phyloP scores from a whole-genome alignment of 2,113 vertebrate genomes.

The Phyllostomus hastatus region DNA sequence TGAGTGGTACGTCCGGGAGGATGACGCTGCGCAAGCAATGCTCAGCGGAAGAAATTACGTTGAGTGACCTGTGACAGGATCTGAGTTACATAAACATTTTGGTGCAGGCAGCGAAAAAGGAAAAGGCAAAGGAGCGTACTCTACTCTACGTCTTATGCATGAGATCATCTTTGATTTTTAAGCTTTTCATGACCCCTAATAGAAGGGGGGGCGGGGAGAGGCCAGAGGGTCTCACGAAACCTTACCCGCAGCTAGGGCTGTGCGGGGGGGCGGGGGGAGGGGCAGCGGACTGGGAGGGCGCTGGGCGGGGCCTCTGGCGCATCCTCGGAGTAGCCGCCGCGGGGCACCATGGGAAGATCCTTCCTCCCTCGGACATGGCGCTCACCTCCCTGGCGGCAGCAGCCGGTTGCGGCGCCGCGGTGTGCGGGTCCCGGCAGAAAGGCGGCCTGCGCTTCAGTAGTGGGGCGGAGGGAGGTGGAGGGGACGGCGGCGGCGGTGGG shows the following conservation, averaged over 20 bases:
- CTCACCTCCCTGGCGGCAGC: constrained; percentile 34
- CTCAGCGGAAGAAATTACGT: not conserved
- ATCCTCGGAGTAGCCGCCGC: constrained; percentile 44
- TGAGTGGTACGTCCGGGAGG: not conserved
- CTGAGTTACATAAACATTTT: not conserved
- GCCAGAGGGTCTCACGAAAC: not conserved
- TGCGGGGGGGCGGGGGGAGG: too few species aligned
- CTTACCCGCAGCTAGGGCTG: accelerated
- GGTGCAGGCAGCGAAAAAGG: not conserved
- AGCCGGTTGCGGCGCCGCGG: constrained; percentile 21
- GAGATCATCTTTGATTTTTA: not conserved
- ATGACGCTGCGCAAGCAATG: not conserved
- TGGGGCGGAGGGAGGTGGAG: not conserved
- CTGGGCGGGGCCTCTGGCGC: constrained; percentile 60
- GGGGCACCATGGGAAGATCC: constrained; percentile 67
- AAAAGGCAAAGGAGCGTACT: not conserved
- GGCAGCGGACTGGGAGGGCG: constrained; percentile 21
- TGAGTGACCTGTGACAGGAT: not conserved
- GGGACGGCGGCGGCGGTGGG: not conserved
- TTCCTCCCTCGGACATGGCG: constrained; percentile 68
- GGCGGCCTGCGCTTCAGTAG: not conserved
- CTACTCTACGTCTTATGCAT: not conserved
- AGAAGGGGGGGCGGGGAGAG: not conserved
- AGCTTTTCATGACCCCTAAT: not conserved
- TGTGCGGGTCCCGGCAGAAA: not conserved